Evolutionary conservation across 2,888 invertebrate genomes (phyloP).

Genomic region (Unio delphinus): DNA sequence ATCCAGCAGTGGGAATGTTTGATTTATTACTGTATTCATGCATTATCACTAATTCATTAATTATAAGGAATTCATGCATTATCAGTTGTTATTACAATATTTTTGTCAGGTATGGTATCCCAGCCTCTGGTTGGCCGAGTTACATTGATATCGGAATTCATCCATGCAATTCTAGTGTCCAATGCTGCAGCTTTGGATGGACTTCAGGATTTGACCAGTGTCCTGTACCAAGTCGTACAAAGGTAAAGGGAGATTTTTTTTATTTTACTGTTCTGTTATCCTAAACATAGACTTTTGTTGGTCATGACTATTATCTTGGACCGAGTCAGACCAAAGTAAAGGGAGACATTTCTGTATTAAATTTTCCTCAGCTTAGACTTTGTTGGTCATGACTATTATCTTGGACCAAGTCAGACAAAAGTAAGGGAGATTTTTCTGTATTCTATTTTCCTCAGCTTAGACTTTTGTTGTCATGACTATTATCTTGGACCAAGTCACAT

Average conservation of each 20-base stretch:
- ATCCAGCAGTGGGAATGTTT: too few relatives aligned
- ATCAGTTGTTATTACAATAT: too few relatives aligned
- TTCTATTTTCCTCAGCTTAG: constrained; percentile 42
- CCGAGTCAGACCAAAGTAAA: too few relatives aligned
- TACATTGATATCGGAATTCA: constrained; percentile 51
- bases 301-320: too few relatives aligned
- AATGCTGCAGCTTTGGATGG: constrained; percentile 49
- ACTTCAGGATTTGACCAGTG: constrained; percentile 42
- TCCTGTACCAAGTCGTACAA: constrained; percentile 54
- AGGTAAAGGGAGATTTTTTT: constrained; percentile 37
- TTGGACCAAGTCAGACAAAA: too few relatives aligned
- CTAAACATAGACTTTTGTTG: too few relatives aligned
- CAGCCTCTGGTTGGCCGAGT: constrained; percentile 46
- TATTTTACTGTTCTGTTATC: background rate
- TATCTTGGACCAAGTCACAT: constrained; percentile 40
- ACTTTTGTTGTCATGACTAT: constrained; percentile 49
- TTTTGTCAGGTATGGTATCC: constrained; percentile 52
- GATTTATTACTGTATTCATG: too few relatives aligned
- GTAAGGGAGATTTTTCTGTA: too few relatives aligned
- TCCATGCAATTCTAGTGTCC: constrained; percentile 51
- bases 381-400: constrained; percentile 43
- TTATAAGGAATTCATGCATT: too few relatives aligned
- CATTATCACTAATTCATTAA: too few relatives aligned
- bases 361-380: constrained; percentile 45
- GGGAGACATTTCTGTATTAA: constrained; percentile 2